Evolutionary conservation across 2,797 vertebrate species (phyloP), one percentile per base, ranked within the genome.

Genomic region (Ataeniobius toweri): DNA sequence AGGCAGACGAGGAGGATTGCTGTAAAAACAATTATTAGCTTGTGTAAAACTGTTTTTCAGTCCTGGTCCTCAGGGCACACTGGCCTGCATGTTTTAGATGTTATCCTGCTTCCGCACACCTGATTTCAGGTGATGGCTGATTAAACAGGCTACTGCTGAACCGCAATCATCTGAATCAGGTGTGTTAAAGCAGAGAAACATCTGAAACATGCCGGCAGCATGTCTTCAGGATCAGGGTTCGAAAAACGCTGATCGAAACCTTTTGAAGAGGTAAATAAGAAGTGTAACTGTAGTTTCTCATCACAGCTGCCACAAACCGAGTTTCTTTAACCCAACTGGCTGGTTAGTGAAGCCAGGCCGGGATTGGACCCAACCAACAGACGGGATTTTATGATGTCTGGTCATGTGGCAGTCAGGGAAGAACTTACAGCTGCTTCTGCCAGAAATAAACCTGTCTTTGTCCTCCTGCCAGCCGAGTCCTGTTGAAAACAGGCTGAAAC

Each of bases 341-440:
- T 24, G 20, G n/a, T 12, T 5, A 28, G 71, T 41, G 58, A 20
- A 28, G 0, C 24, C 14, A 26, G 50, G 69, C 12, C 65, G 5
- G 12, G 10, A 24, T 65, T 28, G 63, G 59, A 24, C 16, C 46
- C 1, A 31, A 39, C n/a, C 36, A 3, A 24, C 10, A 50, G 39
- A 0, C 7, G 20, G 12, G 71, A 36, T 63, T 26, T 22, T 24
- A 53, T 63, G 41, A 39, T 16, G 5, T 4, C n/a, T 22, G 50
- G 50, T 71, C 63, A 26, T 20, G 28, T 58, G 71, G 55, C 22
- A 55, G 63, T 22, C 14, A 1, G 41, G 36, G 39, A 13, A 26
- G 31, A 61, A 58, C 72, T 12, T 55, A 55, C 88, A 87, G 86
- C 85, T 89, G 89, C 76, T 39, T 26, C 75, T 79, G 77, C 72